Evolutionary conservation across 2,113 vertebrate species (phyloP).

Genomic region (Apteryx owenii): DNA sequence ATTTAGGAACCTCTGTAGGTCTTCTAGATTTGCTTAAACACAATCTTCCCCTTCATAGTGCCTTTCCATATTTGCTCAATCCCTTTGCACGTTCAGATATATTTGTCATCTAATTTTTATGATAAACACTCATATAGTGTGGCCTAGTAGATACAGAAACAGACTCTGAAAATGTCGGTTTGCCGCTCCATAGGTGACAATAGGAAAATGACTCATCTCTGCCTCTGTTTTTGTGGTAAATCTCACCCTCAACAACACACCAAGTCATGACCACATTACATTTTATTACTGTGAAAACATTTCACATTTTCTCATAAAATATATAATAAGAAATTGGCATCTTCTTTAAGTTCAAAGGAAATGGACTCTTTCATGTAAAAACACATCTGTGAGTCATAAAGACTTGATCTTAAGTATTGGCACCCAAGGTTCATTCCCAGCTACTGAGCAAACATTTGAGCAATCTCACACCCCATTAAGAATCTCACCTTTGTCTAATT

Average conservation of each 20-base stretch:
- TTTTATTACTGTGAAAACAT: slow-evolving; percentile 15
- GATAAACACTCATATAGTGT: background rate
- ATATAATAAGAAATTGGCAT: background rate
- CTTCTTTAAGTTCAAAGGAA: background rate
- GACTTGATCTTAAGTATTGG: background rate
- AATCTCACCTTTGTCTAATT: background rate
- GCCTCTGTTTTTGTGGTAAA: background rate
- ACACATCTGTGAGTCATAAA: background rate
- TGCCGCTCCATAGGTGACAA: background rate
- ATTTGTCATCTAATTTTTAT: background rate
- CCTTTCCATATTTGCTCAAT: background rate
- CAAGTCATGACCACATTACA: background rate
- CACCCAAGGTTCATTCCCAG: background rate
- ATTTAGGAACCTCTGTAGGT: background rate
- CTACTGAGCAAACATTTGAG: background rate
- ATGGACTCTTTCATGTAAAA: background rate
- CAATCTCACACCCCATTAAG: background rate
- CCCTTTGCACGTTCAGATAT: background rate
- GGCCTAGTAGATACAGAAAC: background rate
- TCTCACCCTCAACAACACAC: background rate
- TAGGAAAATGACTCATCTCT: background rate
- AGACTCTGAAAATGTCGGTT: background rate
- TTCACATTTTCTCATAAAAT: background rate
- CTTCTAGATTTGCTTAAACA: background rate
- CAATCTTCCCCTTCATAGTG: background rate